Conservation (phyloP, 2,888 invertebrate genomes). For the Eueremaeus valkanovi region DNA sequence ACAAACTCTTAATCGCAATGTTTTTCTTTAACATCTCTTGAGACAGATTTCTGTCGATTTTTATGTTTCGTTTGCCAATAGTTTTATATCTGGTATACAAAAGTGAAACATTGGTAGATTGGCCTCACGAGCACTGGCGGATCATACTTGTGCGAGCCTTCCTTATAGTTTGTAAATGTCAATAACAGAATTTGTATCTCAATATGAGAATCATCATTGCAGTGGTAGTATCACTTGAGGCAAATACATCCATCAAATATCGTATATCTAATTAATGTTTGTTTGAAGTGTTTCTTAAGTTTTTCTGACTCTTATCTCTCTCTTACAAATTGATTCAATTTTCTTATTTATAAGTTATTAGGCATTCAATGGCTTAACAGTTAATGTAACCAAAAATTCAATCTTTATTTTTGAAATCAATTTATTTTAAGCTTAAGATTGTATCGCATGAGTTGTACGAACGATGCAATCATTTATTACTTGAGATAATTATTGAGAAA, state of each 20-base stretch:
- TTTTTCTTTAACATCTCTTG: conserved; percentile 19
- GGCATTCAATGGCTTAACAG: background rate
- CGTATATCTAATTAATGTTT: conserved; percentile 10
- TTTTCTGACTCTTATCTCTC: background rate
- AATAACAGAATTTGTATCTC: conserved; percentile 22
- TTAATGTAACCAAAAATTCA: background rate
- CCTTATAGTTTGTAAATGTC: conserved; percentile 15
- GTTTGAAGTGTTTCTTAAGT: background rate
- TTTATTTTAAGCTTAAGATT: too few species aligned
- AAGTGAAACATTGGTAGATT: background rate
- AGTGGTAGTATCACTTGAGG: conserved; percentile 4
- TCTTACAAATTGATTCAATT: background rate
- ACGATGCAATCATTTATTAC: too few species aligned
- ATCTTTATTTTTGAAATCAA: too few species aligned
- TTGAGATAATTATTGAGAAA: too few species aligned
- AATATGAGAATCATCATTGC: background rate
- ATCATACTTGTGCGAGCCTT: too few species aligned
- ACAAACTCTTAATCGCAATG: conserved; percentile 17
- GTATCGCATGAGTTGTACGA: too few species aligned
- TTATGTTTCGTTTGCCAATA: background rate
- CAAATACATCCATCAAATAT: background rate
- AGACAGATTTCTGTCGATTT: conserved; percentile 22
- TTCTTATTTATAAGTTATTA: background rate
- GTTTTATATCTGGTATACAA: background rate
- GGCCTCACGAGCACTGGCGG: background rate